phyloP scores from a whole-genome alignment of 1,140 invertebrate genomes.

The Lepidurus arcticus region DNA sequence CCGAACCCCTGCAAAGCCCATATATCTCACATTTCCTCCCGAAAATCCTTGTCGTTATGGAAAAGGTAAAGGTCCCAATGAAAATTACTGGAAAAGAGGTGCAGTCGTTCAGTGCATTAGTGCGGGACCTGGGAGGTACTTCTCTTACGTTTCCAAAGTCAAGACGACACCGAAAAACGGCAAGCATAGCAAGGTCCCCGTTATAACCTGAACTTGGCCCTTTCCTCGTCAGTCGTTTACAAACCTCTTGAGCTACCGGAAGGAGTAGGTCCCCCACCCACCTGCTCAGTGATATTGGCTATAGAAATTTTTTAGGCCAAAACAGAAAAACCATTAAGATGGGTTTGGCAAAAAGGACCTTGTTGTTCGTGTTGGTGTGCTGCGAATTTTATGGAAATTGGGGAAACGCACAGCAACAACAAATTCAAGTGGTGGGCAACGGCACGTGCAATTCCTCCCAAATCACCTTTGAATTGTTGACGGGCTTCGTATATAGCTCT shows the following conservation, averaged over 20 bases:
- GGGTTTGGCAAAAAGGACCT: background rate
- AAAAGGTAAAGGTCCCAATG: background rate
- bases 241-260: background rate
- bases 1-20: background rate
- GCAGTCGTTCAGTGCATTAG: constrained; percentile 18
- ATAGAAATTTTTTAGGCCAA: background rate
- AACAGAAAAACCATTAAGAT: background rate
- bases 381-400: background rate
- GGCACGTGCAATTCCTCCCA: constrained; percentile 37
- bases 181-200: constrained; percentile 8
- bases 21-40: background rate
- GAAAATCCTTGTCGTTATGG: background rate
- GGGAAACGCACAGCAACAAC: background rate
- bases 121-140: constrained; percentile 4
- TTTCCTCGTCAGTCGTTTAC: constrained; percentile 15
- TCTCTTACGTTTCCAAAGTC: background rate
- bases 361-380: background rate
- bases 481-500: constrained; percentile 49
- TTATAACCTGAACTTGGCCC: constrained; percentile 19
- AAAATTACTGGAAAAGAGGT: background rate
- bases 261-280: background rate
- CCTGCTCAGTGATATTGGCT: background rate
- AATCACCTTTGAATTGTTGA: constrained; percentile 49
- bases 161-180: background rate
- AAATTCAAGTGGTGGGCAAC: background rate